phyloP scores from a whole-genome alignment of 1,140 invertebrate genomes.

The Myzus persicae region DNA sequence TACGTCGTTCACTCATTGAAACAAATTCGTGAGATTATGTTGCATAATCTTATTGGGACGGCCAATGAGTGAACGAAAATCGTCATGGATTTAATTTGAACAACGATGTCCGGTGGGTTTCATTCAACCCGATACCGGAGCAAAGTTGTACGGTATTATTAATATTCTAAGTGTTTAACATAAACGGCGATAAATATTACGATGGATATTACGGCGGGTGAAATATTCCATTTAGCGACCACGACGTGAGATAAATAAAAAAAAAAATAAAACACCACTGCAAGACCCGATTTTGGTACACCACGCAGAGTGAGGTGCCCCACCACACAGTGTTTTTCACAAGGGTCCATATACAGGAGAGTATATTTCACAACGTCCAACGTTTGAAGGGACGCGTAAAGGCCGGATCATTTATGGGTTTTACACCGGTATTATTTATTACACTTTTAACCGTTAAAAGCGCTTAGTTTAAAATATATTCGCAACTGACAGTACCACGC shows the following conservation, averaged over 20 bases:
- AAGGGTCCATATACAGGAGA: background rate
- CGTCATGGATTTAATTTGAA: background rate
- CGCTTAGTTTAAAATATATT: slow-evolving; percentile 34
- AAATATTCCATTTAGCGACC: background rate
- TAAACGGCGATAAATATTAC: background rate
- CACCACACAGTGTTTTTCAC: background rate
- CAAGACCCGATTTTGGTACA: background rate
- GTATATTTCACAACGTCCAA: background rate
- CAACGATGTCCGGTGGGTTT: background rate
- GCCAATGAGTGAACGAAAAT: background rate
- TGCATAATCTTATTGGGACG: background rate
- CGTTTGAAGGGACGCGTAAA: slow-evolving; percentile 33
- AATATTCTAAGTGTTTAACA: background rate
- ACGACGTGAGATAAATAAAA: background rate
- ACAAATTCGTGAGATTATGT: background rate
- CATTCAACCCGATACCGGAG: background rate
- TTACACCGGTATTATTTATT: slow-evolving; percentile 38
- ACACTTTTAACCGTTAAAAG: slow-evolving; percentile 2
- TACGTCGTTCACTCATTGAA: background rate
- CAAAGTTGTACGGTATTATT: background rate
- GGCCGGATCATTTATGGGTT: slow-evolving; percentile 28
- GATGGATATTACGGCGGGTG: background rate
- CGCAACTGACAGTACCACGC: slow-evolving; percentile 6
- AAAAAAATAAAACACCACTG: background rate
- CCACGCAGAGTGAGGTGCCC: background rate